These are phyloP conservation scores for Thomomys bottae DNA, from an alignment of 2,113 vertebrate species.

Conservation along the genomic window DNA sequence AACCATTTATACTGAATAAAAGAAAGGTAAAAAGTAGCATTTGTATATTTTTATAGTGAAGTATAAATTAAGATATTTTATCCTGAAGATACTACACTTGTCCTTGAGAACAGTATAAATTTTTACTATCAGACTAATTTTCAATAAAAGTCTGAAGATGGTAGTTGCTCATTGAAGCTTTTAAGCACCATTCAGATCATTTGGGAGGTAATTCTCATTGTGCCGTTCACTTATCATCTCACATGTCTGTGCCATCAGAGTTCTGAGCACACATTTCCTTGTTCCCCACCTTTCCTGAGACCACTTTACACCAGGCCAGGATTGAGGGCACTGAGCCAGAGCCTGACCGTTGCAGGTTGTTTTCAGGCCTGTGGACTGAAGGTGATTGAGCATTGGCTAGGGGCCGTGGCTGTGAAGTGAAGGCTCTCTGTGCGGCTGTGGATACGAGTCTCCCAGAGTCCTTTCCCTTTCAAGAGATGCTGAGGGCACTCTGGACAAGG, in stretches of 20 bases:
- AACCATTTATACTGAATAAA: background rate
- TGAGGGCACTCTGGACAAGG: no score
- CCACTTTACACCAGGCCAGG: background rate
- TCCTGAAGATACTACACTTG: background rate
- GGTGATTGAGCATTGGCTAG: background rate
- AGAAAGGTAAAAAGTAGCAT: background rate
- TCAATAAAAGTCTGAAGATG: constrained; percentile 74
- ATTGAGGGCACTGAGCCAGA: background rate
- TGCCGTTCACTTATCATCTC: background rate
- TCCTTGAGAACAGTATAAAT: constrained; percentile 50
- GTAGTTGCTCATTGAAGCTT: constrained; percentile 28
- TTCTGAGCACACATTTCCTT: background rate
- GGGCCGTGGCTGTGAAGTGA: no score
- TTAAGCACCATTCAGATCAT: background rate
- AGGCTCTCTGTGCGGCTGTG: no score
- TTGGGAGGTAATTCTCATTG: background rate
- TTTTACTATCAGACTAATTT: constrained; percentile 67
- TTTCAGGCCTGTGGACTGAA: background rate
- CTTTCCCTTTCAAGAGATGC: no score
- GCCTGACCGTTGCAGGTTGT: background rate
- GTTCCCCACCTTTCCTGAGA: no score
- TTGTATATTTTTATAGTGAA: constrained; percentile 70
- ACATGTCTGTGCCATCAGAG: background rate
- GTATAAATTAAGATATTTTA: constrained; percentile 66
- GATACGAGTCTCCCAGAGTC: no score